These are phyloP conservation scores for Trachelus tabidus DNA, from an alignment of 2,888 invertebrate species.

Conservation along the genomic window DNA sequence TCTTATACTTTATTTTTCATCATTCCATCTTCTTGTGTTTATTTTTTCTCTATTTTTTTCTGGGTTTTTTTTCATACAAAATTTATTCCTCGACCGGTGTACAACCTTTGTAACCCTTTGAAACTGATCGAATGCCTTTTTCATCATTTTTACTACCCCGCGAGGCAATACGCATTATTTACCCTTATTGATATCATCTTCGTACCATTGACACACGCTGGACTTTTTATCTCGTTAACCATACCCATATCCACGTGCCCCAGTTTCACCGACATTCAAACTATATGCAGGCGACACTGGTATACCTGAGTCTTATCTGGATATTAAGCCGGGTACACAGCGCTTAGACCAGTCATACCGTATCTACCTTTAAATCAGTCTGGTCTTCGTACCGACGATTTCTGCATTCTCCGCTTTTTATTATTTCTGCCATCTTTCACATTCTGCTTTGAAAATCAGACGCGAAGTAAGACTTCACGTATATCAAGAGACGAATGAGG, in stretches of 20 bases:
- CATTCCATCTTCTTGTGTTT: conserved; percentile 7
- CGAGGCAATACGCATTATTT: not conserved
- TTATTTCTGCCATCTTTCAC: not conserved
- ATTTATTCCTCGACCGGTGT: not conserved
- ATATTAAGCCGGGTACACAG: not conserved
- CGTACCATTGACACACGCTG: not conserved
- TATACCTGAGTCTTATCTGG: not conserved
- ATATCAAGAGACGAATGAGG: not conserved
- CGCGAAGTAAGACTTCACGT: not conserved
- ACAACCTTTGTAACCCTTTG: not conserved
- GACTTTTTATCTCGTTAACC: not conserved
- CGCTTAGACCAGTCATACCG: not conserved
- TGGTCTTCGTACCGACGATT: not conserved
- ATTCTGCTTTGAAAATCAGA: not conserved
- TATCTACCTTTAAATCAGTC: not conserved
- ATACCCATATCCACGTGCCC: not conserved
- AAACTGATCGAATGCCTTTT: not conserved
- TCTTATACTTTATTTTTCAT: conserved; percentile 18
- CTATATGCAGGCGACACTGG: not conserved
- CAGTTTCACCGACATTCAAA: not conserved
- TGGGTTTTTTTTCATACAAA: not conserved
- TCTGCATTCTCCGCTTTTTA: not conserved
- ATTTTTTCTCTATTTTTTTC: conserved; percentile 17
- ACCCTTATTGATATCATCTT: not conserved
- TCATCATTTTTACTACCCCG: not conserved